Evolutionary conservation across 2,113 vertebrate species (phyloP).

Genomic region (Microcebus ravelobensis): DNA sequence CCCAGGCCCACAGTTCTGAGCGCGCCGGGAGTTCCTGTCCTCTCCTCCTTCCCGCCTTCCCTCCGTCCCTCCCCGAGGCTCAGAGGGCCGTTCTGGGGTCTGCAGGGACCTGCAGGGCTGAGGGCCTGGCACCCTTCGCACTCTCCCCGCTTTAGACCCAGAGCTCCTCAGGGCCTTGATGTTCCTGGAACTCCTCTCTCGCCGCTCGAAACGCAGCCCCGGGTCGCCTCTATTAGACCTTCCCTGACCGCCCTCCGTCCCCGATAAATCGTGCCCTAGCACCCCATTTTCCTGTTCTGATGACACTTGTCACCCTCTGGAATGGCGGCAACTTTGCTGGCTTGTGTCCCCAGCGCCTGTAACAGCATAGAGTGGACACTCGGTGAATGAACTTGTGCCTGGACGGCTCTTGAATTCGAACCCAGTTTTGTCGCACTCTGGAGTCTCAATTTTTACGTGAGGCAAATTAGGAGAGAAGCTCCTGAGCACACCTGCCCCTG

Average conservation of each 20-base stretch:
- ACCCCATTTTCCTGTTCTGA: background rate
- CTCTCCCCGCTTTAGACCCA: background rate
- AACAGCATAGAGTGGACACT: background rate
- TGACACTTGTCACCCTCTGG: background rate
- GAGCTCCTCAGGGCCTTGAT: background rate
- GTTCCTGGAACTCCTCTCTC: background rate
- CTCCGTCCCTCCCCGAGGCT: background rate
- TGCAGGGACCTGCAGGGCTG: background rate
- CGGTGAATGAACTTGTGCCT: background rate
- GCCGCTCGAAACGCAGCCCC: background rate
- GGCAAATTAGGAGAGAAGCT: background rate
- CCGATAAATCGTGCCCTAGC: background rate
- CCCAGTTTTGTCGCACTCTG: no score
- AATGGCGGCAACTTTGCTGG: background rate
- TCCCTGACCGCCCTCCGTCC: background rate
- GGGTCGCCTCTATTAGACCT: background rate
- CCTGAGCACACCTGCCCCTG: rapidly evolving
- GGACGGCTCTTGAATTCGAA: background rate
- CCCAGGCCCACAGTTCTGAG: background rate
- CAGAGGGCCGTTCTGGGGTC: background rate
- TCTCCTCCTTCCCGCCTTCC: background rate
- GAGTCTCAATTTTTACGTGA: background rate
- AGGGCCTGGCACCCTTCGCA: no score
- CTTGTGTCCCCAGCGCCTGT: background rate
- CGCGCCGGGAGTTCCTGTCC: rapidly evolving